These are phyloP conservation scores for Drosophila fuyamai DNA, from an alignment of 1,140 invertebrate species.

Conservation along the genomic window DNA sequence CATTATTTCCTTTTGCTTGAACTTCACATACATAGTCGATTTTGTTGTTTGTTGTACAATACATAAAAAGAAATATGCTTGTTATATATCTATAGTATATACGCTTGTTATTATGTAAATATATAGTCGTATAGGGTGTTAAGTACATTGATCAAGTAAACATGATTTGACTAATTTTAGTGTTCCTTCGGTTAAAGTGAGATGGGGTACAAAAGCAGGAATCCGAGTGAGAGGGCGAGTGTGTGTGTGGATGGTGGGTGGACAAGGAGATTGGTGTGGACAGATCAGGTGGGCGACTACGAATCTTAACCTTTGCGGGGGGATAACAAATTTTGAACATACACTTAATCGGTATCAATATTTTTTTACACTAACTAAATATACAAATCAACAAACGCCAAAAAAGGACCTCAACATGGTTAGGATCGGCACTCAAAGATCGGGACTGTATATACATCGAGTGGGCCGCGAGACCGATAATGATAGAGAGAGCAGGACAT, in stretches of 20 bases:
- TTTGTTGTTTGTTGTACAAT: conserved; percentile 60
- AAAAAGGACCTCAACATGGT: conserved; percentile 3
- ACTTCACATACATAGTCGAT: conserved; percentile 42
- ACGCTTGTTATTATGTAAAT: conserved; percentile 21
- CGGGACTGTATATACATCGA: conserved; percentile 35
- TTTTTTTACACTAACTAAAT: conserved; percentile 46
- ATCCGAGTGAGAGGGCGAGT: not conserved
- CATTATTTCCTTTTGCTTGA: conserved; percentile 29
- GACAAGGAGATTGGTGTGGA: too few relatives aligned
- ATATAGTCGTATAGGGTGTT: conserved; percentile 38
- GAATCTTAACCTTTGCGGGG: not conserved
- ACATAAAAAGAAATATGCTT: conserved; percentile 55
- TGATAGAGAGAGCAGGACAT: conserved; percentile 1
- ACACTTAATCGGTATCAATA: conserved; percentile 19
- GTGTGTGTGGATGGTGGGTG: not conserved
- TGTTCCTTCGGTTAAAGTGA: conserved; percentile 5
- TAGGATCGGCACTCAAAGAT: conserved; percentile 15
- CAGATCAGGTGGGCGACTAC: too few relatives aligned
- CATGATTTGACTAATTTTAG: conserved; percentile 36
- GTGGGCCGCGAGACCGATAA: not conserved
- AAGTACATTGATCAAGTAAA: conserved; percentile 41
- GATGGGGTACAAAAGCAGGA: not conserved
- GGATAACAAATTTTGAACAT: conserved; percentile 1
- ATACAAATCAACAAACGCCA: conserved; percentile 25
- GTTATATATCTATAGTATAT: conserved; percentile 32